phyloP scores from a whole-genome alignment of 1,140 invertebrate genomes.

The Apis mellifera region DNA sequence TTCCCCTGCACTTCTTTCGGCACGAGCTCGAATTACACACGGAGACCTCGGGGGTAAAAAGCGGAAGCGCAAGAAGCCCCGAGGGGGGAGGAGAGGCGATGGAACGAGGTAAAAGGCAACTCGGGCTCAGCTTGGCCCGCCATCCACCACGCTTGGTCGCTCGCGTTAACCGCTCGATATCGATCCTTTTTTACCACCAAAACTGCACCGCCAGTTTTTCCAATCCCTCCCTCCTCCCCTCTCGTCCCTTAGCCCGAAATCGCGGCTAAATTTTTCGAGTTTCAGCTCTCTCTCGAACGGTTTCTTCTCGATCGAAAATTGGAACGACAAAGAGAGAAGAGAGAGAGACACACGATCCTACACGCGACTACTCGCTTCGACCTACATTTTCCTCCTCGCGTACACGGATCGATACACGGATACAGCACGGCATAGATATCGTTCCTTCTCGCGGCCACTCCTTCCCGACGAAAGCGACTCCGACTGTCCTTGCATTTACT shows the following conservation, averaged over 20 bases:
- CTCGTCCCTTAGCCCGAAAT: not conserved
- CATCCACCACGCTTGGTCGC: slow-evolving; percentile 64
- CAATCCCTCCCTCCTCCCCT: slow-evolving; percentile 13
- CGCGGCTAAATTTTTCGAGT: not conserved
- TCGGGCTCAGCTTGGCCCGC: slow-evolving; percentile 64
- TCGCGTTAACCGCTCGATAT: slow-evolving; percentile 63
- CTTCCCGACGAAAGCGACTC: too few species aligned
- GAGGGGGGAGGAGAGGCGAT: slow-evolving; percentile 13
- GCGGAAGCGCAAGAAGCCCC: slow-evolving; percentile 35
- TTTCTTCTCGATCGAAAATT: too few species aligned
- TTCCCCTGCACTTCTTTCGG: slow-evolving; percentile 65
- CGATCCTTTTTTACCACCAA: not conserved
- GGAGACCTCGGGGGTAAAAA: slow-evolving; percentile 30
- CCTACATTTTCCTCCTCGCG: not conserved
- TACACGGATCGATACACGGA: not conserved
- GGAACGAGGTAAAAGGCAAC: slow-evolving; percentile 19
- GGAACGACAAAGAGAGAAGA: too few species aligned
- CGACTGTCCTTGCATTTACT: slow-evolving; percentile 3
- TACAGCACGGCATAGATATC: too few species aligned
- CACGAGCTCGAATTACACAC: slow-evolving; percentile 72
- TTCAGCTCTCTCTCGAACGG: too few species aligned
- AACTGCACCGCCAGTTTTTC: slow-evolving; percentile 44
- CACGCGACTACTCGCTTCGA: not conserved
- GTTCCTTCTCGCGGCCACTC: not conserved
- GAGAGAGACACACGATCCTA: not conserved